A percentile compares a stretch with the other conserved stretches of the same genome.
Conservation (phyloP, 2,888 invertebrate genomes). For the Limnephilus marmoratus region DNA sequence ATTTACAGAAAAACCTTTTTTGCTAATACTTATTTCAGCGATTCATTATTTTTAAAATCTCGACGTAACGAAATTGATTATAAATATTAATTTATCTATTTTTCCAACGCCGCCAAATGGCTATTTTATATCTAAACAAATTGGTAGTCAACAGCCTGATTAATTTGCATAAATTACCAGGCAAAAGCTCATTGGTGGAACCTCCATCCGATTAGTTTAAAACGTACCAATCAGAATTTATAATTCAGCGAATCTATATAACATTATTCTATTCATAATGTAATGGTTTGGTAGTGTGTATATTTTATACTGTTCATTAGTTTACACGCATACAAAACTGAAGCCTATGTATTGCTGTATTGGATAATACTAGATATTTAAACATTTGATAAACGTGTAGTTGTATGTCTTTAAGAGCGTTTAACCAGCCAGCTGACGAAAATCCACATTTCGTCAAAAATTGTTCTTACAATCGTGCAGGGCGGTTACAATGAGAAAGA, state of each 20-base stretch:
- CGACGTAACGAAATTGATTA: not conserved
- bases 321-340: not conserved
- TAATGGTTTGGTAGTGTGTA: not conserved
- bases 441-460: too few species aligned
- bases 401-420: too few species aligned
- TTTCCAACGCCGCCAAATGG: not conserved
- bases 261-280: not conserved
- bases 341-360: not conserved
- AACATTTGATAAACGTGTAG: too few species aligned
- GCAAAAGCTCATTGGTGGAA: not conserved
- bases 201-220: slow-evolving; percentile 26
- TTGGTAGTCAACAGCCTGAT: not conserved
- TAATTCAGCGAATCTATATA: not conserved
- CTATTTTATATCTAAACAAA: slow-evolving; percentile 21
- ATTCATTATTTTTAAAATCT: not conserved
- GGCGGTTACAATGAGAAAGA: too few species aligned
- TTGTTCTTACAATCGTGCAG: too few species aligned
- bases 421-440: too few species aligned
- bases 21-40: too few species aligned
- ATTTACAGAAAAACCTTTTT: not conserved
- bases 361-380: too few species aligned
- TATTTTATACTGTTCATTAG: not conserved
- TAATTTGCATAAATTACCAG: slow-evolving; percentile 37
- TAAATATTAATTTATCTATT: not conserved
- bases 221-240: slow-evolving; percentile 37